phyloP scores from a whole-genome alignment of 2,113 vertebrate genomes.

The Macquaria australasica region DNA sequence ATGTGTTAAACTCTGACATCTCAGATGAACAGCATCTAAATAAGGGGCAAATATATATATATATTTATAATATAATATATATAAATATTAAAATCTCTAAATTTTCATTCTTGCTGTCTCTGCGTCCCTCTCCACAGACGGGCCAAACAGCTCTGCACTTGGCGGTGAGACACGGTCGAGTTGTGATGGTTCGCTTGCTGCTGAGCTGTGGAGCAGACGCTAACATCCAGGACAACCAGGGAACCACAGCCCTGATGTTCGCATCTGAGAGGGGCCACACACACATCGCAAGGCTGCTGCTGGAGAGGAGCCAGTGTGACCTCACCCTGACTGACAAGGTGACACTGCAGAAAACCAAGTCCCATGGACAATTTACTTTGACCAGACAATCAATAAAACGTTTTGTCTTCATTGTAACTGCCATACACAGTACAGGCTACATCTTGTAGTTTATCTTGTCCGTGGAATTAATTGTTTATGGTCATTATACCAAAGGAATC shows the following conservation, averaged over 20 bases:
- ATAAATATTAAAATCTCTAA: not conserved
- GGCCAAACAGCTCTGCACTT: slow-evolving; percentile 93
- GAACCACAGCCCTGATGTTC: slow-evolving; percentile 92
- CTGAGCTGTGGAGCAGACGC: slow-evolving; percentile 86
- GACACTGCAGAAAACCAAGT: slow-evolving; percentile 55
- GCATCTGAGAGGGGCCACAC: slow-evolving; percentile 90
- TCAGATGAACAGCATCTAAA: not conserved
- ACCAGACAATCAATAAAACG: not conserved
- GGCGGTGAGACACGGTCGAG: slow-evolving; percentile 90
- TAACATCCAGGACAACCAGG: slow-evolving; percentile 88
- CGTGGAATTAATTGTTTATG: not conserved
- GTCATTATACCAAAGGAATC: not conserved
- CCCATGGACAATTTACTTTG: not conserved
- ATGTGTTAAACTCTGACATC: not conserved
- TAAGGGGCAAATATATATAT: no score
- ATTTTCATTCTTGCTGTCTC: not conserved
- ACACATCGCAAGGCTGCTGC: slow-evolving; percentile 87
- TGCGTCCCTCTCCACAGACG: slow-evolving; percentile 75
- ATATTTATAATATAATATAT: no score
- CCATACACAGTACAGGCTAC: not conserved
- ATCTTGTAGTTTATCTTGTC: not conserved
- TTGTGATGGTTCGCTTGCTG: slow-evolving; percentile 88
- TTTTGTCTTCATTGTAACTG: not conserved
- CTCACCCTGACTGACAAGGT: slow-evolving; percentile 87
- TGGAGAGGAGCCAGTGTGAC: slow-evolving; percentile 87